phyloP scores from a whole-genome alignment of 2,888 invertebrate genomes.

The Dugesia japonica region DNA sequence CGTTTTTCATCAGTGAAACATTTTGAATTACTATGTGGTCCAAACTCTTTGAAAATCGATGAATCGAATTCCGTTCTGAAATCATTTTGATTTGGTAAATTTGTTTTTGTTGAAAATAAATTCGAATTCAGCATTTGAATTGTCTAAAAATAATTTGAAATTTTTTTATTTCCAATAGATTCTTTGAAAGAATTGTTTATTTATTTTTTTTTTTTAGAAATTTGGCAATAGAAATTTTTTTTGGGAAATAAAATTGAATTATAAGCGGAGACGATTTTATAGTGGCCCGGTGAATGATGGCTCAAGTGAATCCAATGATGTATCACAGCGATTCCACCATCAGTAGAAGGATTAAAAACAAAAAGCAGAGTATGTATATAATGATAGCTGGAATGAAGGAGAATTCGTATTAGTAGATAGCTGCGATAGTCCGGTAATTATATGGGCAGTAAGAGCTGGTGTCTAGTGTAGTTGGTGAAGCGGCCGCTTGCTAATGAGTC shows the following conservation, averaged over 20 bases:
- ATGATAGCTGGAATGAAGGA: conserved; percentile 14
- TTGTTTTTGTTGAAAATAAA: not conserved
- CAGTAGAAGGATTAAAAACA: conserved; percentile 9
- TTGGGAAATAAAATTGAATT: conserved; percentile 20
- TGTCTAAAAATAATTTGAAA: not conserved
- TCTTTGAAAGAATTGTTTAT: not conserved
- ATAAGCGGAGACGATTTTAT: conserved; percentile 16
- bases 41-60: conserved; percentile 5
- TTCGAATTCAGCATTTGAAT: not conserved
- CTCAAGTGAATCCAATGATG: conserved; percentile 20
- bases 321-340: conserved; percentile 9
- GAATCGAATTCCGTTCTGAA: not conserved
- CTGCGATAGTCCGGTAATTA: conserved; percentile 20
- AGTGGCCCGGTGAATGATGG: conserved; percentile 14
- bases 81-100: not conserved
- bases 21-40: conserved; percentile 21
- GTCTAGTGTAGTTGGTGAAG: conserved; percentile 12
- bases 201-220: no score
- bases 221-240: not conserved
- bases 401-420: conserved; percentile 1
- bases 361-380: conserved; percentile 20
- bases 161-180: not conserved
- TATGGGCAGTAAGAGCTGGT: conserved; percentile 14
- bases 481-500: conserved; percentile 20
- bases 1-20: conserved; percentile 24